Evolutionary conservation across 2,113 vertebrate species (phyloP).

Genomic region (Heterocephalus glaber): DNA sequence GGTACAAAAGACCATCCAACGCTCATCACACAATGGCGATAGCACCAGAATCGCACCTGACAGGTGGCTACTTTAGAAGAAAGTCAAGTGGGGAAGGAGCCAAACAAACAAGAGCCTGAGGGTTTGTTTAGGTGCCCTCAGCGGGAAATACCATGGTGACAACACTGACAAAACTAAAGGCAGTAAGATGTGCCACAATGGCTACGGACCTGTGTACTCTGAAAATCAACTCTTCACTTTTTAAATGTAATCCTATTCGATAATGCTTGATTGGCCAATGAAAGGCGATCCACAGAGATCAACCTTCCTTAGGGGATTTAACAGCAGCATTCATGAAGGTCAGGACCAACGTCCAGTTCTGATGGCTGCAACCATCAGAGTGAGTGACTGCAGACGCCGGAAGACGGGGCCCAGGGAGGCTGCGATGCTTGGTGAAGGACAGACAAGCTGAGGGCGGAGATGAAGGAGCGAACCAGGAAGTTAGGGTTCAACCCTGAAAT

Average conservation of each 20-base stretch:
- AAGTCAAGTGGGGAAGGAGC: not conserved
- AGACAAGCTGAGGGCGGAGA: not conserved
- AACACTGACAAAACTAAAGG: constrained; percentile 31
- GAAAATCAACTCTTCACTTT: constrained; percentile 12
- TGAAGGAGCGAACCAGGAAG: not conserved
- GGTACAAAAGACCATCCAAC: not conserved
- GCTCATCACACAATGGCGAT: not conserved
- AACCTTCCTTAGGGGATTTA: not conserved
- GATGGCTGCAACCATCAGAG: not conserved
- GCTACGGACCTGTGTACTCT: not conserved
- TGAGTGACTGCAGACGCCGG: not conserved
- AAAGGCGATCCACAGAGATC: constrained; percentile 8
- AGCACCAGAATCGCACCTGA: not conserved
- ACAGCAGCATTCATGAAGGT: not conserved
- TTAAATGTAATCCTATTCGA: constrained; percentile 10
- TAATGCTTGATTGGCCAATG: not conserved
- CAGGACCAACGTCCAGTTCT: not conserved
- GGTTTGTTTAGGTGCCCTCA: not conserved
- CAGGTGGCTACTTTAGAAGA: not conserved
- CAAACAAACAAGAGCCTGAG: not conserved
- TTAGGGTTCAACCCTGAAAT: not conserved
- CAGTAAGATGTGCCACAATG: not conserved
- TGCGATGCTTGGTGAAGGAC: not conserved
- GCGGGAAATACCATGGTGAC: not conserved
- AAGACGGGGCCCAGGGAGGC: not conserved